Base-by-base conservation (phyloP, 2,113 vertebrate genomes). In the Ciconia maguari region DNA sequence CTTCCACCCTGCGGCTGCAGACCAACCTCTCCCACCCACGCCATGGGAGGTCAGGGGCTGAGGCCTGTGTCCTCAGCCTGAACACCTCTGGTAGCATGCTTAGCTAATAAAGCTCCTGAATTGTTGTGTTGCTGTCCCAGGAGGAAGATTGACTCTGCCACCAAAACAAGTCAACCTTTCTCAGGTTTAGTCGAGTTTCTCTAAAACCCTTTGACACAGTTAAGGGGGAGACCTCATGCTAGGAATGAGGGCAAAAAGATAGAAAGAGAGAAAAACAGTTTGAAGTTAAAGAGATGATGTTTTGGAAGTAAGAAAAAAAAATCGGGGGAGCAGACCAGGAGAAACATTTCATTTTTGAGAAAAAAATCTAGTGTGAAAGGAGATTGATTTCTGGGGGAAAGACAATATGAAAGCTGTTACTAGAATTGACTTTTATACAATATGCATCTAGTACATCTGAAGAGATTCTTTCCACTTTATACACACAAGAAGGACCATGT, bases 341-440 rank as follows among this genome's bases (percentile, higher is more conserved):
- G 71, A 82, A 88, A 82, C 9, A 29, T 68, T 91, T 93, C 29
- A 32, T 82, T 71, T 87, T 91, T 84, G 76, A 2, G 3, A 89
- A 93, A 82, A 25, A 94, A 93, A 91, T 84, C 32, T 91, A 84
- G 60, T 90, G 72, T 94, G 86, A 95, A 95, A 86, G 61, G 52
- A 92, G 80, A 90, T 83, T 96, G 93, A 96, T 93, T 94, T 94
- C 52, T 93, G 6, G 24, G 29, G 38, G 16, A 78, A 80, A 89
- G 75, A 42, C 72, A 92, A 84, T 90, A 87, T 61, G 80, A 95
- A 95, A 87, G n/a, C 69, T 93, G 57, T 87, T 94, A 71, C 65
- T 65, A 71, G 76, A 89, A 87, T 16, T 92, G 60, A 60, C 83
- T 90, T 83, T 64, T 92, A 68, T 89, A 77, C 54, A 65, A 38